Percentiles rank a stretch among this genome's conserved stretches.
Conservation (phyloP, 1,140 invertebrate species). For the Gryon sp. region DNA sequence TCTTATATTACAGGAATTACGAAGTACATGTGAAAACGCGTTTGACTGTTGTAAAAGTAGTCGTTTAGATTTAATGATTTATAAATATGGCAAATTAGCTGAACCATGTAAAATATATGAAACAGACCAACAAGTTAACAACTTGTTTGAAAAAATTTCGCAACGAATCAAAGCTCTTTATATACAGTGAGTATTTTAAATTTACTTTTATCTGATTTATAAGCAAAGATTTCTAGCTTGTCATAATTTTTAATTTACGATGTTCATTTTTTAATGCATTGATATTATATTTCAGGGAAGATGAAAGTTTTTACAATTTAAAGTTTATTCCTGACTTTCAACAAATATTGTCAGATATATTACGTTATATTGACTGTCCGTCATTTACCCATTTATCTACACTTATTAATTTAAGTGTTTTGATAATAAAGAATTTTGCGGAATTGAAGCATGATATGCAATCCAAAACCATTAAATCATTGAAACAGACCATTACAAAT, state of each 20-base stretch:
- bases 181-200: constrained; percentile 58
- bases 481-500: constrained; percentile 74
- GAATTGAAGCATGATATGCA: constrained; percentile 61
- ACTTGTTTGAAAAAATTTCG: constrained; percentile 69
- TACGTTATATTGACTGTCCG: constrained; percentile 69
- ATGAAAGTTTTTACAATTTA: constrained; percentile 52
- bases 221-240: too few species aligned
- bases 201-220: constrained; percentile 19
- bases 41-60: neutral
- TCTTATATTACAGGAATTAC: neutral
- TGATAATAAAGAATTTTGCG: constrained; percentile 79
- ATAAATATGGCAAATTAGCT: constrained; percentile 72
- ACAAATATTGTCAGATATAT: constrained; percentile 72
- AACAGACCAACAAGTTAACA: constrained; percentile 39
- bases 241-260: too few species aligned
- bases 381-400: constrained; percentile 73
- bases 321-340: constrained; percentile 69
- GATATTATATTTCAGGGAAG: constrained; percentile 55
- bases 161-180: constrained; percentile 63
- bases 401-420: constrained; percentile 69
- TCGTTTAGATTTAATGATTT: constrained; percentile 52
- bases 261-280: neutral
- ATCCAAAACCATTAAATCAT: constrained; percentile 51
- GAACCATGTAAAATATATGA: constrained; percentile 64
- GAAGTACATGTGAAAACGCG: too few species aligned